Base-by-base conservation (phyloP, 2,888 invertebrate genomes). In the Ceramica pisi region DNA sequence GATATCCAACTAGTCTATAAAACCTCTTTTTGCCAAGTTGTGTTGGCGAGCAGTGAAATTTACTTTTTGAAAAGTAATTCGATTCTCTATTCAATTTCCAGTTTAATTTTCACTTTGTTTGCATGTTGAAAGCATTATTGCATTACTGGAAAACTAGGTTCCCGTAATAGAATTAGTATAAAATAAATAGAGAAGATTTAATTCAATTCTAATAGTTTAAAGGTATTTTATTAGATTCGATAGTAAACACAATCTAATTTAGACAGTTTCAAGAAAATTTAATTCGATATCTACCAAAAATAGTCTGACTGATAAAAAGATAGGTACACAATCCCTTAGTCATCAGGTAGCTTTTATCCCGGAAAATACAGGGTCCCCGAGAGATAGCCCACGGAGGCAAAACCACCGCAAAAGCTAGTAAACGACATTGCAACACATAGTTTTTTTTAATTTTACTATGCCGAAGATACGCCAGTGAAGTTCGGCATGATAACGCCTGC, bases 111-210 rank as follows among this genome's bases (percentile, higher is more conserved):
- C 19, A 46, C 19, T 69, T 44, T 10, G 23, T 46, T n/a, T 48
- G 8, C 23, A 23, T 48, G 31, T 53, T 31, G 31, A n/a, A 53
- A 59, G 19, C 14, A 19, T 59, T 35, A 69, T 57, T 51, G 12
- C 14, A 35, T 67, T 59, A 59, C 21, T 41, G 10, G 50, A 26
- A 38, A 50, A 74, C 59, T 78, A 60, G 46, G 44, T 21, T 53
- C 53, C 8, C n/a, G 10, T 59, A 60, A 71, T 35, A 0, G 14
- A 41, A 48, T 71, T 48, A 53, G 38, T 23, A 23, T 51, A n/a
- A 60, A 50, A 53, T 50, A 51, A 57, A 48, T 62, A 55, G 31
- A 59, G 35, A 23, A 2, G 10, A 26, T 51, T n/a, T 63, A 31
- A 53, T 79, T 63, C 1, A 21, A 51, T 78, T 71, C 0, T 48